Percentiles rank a stretch among this genome's conserved stretches.
Conservation (phyloP, 2,797 vertebrate genomes). For the Tokudaia muenninki region DNA sequence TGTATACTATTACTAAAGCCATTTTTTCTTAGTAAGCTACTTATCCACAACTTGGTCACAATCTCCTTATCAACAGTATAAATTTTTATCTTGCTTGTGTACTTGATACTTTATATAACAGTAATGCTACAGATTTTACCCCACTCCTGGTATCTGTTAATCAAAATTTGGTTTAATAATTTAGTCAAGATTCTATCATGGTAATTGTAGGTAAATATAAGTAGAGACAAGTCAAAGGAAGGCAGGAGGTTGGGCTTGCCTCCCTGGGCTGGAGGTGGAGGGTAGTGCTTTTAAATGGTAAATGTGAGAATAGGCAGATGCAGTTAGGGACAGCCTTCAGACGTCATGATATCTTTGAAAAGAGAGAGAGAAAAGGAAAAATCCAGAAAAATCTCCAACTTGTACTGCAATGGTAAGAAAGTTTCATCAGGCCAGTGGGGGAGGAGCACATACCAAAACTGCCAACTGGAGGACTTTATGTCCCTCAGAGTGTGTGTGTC, state of each 20-base stretch:
- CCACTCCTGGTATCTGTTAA: background rate
- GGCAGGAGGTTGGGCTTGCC: background rate
- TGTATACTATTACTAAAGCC: background rate
- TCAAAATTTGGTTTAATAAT: slow-evolving; percentile 52
- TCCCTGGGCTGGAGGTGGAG: background rate
- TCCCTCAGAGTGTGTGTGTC: background rate
- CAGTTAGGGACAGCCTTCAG: background rate
- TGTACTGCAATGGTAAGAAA: background rate
- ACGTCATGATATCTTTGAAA: background rate
- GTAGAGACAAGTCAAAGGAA: background rate
- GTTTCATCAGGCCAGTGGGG: background rate
- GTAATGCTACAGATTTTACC: background rate
- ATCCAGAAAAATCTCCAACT: background rate
- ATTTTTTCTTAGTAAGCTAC: slow-evolving; percentile 30
- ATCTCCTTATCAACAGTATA: slow-evolving; percentile 15
- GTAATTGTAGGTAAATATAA: background rate
- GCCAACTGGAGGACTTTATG: rapidly evolving
- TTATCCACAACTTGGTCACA: slow-evolving; percentile 27
- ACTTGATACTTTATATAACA: background rate
- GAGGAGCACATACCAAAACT: background rate
- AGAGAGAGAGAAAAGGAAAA: background rate
- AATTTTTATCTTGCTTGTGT: slow-evolving; percentile 54
- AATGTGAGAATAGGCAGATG: background rate
- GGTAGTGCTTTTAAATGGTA: background rate
- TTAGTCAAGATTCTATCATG: slow-evolving; percentile 5